phyloP scores from a whole-genome alignment of 2,888 invertebrate species.

The Zygaena filipendulae region DNA sequence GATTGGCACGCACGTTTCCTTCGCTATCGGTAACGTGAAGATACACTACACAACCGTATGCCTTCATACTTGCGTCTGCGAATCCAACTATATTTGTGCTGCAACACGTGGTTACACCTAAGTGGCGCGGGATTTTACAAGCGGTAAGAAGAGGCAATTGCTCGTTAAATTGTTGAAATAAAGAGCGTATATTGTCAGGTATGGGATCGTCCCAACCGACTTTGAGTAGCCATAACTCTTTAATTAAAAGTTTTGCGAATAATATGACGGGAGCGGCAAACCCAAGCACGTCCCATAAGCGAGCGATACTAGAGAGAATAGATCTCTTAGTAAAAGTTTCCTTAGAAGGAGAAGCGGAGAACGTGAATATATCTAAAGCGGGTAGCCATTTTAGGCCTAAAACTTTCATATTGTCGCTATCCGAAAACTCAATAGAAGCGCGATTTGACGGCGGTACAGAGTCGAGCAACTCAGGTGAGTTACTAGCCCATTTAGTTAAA shows the following conservation, averaged over 20 bases:
- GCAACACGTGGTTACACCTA: slow-evolving; percentile 5
- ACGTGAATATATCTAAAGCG: slow-evolving; percentile 7
- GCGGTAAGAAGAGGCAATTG: slow-evolving; percentile 7
- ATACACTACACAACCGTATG: slow-evolving; percentile 7
- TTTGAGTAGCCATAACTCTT: slow-evolving; percentile 9
- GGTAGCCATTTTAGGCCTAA: slow-evolving; percentile 12
- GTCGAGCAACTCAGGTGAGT: slow-evolving; percentile 8
- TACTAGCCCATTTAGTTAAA: slow-evolving; percentile 11
- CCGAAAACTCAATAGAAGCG: slow-evolving; percentile 4
- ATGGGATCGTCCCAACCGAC: slow-evolving; percentile 8
- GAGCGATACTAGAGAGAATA: slow-evolving; percentile 10
- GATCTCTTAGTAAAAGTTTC: slow-evolving; percentile 7
- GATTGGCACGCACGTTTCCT: slow-evolving; percentile 4
- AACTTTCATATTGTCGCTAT: slow-evolving; percentile 8
- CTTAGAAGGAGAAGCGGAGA: slow-evolving; percentile 1
- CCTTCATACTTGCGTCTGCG: slow-evolving; percentile 8
- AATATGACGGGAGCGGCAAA: slow-evolving; percentile 11
- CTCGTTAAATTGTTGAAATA: slow-evolving; percentile 4
- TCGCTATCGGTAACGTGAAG: slow-evolving; percentile 5
- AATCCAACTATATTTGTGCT: slow-evolving; percentile 3
- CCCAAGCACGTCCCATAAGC: slow-evolving; percentile 10
- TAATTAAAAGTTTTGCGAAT: slow-evolving; percentile 9
- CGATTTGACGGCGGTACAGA: slow-evolving; percentile 9
- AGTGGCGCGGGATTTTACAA: slow-evolving; percentile 4
- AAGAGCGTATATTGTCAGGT: slow-evolving; percentile 1